phyloP scores from a whole-genome alignment of 2,113 vertebrate genomes.

The Marcusenius ussheri region DNA sequence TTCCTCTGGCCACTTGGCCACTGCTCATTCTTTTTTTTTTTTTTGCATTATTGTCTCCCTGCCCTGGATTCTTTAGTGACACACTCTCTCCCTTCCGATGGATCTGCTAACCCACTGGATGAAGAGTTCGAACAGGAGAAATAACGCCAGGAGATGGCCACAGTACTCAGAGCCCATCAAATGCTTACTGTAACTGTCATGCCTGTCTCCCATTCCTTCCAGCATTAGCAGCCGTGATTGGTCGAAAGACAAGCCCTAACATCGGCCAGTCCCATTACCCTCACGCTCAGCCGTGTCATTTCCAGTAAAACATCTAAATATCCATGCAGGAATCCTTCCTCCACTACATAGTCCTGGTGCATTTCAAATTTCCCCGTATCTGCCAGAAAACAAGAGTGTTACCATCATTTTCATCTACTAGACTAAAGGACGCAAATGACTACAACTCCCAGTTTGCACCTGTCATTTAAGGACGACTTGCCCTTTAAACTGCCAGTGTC shows the following conservation, averaged over 20 bases:
- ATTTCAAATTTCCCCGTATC: not conserved
- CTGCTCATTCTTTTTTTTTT: no score
- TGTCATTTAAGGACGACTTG: not conserved
- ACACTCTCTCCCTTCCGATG: not conserved
- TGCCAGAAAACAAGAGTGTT: not conserved
- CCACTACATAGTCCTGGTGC: not conserved
- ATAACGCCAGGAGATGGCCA: not conserved
- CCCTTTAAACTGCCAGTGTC: not conserved
- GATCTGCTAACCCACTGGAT: conserved; percentile 14
- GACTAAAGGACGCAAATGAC: not conserved
- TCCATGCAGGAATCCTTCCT: not conserved
- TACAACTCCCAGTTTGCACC: not conserved
- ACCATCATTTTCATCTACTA: not conserved
- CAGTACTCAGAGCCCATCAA: not conserved
- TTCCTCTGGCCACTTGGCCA: not conserved
- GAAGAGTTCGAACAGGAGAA: not conserved
- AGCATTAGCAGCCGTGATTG: conserved; percentile 3
- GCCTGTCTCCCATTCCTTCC: conserved; percentile 12
- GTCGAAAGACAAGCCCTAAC: not conserved
- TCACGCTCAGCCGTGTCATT: not conserved
- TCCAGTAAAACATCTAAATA: not conserved
- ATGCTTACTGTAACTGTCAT: not conserved
- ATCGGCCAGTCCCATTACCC: not conserved
- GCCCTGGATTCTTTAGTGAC: not conserved
- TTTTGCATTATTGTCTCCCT: not conserved